Base-by-base conservation (phyloP, 1,140 invertebrate species). In the Tetramorium parvispinum region DNA sequence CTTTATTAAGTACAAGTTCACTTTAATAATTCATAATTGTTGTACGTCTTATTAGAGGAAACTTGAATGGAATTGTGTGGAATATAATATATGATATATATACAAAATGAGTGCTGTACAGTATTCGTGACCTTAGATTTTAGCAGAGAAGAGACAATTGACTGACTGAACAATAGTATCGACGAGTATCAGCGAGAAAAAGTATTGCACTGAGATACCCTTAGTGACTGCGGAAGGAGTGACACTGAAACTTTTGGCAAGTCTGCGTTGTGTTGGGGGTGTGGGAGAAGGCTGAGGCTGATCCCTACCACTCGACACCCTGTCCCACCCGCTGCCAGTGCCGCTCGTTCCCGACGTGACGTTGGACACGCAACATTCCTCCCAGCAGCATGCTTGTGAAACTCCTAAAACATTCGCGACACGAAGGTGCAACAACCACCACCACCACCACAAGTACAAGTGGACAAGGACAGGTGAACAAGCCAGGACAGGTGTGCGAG, bases 191-290 rank as follows among this genome's bases (percentile, higher is more conserved):
- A 61, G 40, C 16, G 70, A 89, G 75, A 86, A 66, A 87, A 75
- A 91, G 73, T 87, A 75, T 82, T 78, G 82, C 87, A 86, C 81
- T 46, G 55, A 59, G 85, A 90, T 96, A 96, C 96, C 96, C 95
- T 96, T 96, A 81, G 95, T 96, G 81, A 96, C 95, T 88, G 96
- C 95, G 91, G 97, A 97, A 90, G 97, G 96, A 91, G 97, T 96
- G 91, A 98, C 97, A 95, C 97, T 98, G 96, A 98, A 98, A 96
- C 97, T 98, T 96, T 98, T 98, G 88, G 98, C 97, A 92, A 98
- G 96, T 91, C 98, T 96, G 89, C 98, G 96, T 94, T 98, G 97
- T 76, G 97, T 96, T 81, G 98, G 97, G 86, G 97, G 97, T 88
- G 97, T 98, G 89, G 96, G 96, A 82, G 97, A 97, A 85, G 96